These are phyloP conservation scores for Hylomyscus alleni DNA, from an alignment of 2,797 vertebrate species.

Conservation along the genomic window DNA sequence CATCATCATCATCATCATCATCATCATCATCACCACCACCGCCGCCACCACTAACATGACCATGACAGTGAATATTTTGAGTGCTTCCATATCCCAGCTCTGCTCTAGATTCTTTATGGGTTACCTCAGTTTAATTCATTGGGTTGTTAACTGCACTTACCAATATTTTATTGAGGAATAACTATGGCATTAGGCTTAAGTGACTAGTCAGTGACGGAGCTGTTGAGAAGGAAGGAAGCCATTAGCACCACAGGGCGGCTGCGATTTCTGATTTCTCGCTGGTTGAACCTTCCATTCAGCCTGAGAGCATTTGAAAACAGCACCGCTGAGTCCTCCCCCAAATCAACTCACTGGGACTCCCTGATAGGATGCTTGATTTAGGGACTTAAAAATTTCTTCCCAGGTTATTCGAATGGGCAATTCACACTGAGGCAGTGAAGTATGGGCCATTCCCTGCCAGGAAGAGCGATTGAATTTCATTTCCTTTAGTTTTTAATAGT, in stretches of 20 bases:
- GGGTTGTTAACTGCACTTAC: not conserved
- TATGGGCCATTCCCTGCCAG: not conserved
- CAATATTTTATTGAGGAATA: not conserved
- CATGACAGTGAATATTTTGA: not conserved
- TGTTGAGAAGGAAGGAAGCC: not conserved
- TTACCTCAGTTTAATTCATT: not conserved
- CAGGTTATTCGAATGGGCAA: not conserved
- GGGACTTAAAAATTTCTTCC: not conserved
- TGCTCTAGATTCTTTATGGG: not conserved
- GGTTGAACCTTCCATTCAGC: not conserved
- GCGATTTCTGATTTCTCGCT: not conserved
- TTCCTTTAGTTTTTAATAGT: constrained; percentile 35
- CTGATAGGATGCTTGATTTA: not conserved
- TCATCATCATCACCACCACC: fast-evolving
- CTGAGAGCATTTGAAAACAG: not conserved
- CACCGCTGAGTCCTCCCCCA: not conserved
- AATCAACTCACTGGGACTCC: not conserved
- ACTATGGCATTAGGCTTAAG: not conserved
- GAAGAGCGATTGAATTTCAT: not conserved
- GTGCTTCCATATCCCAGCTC: not conserved
- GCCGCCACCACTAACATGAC: too few species aligned
- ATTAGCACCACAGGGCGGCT: not conserved
- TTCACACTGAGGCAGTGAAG: not conserved
- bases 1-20: not conserved
- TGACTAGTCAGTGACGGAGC: not conserved